These are phyloP conservation scores for Lynx canadensis DNA, from an alignment of 2,113 vertebrate genomes.

Conservation along the genomic window DNA sequence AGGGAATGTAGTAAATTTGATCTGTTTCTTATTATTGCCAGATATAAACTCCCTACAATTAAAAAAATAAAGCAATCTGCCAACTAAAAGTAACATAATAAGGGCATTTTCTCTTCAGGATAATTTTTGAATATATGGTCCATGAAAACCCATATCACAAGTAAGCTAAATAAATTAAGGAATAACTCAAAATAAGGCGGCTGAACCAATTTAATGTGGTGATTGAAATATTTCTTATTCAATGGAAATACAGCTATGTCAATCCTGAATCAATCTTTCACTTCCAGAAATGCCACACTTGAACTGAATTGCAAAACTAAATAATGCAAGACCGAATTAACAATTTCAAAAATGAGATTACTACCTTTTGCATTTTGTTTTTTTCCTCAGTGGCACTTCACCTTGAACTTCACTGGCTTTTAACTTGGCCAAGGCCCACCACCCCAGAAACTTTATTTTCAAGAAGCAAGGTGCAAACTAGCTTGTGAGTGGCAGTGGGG, in stretches of 20 bases:
- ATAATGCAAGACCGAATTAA: neutral
- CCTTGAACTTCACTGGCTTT: neutral
- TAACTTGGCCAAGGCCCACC: neutral
- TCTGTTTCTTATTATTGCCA: neutral
- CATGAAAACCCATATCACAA: neutral
- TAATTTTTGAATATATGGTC: neutral
- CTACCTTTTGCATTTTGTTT: no score
- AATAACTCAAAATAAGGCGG: neutral
- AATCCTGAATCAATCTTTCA: neutral
- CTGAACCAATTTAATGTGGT: neutral
- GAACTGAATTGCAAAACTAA: neutral
- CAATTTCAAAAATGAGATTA: neutral
- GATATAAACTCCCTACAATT: neutral
- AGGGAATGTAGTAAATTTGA: neutral
- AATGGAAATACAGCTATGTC: neutral
- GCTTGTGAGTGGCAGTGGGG: accelerated
- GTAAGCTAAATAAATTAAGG: neutral
- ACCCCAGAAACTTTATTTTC: neutral
- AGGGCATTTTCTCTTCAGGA: neutral
- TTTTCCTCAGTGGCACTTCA: neutral
- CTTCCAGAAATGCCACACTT: neutral
- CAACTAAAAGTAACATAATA: neutral
- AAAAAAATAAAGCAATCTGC: neutral
- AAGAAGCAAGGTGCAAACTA: neutral
- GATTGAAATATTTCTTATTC: neutral